Evolutionary conservation across 2,113 vertebrate species (phyloP), one percentile per base, ranked within the genome.

Genomic region (Enhydra lutris): DNA sequence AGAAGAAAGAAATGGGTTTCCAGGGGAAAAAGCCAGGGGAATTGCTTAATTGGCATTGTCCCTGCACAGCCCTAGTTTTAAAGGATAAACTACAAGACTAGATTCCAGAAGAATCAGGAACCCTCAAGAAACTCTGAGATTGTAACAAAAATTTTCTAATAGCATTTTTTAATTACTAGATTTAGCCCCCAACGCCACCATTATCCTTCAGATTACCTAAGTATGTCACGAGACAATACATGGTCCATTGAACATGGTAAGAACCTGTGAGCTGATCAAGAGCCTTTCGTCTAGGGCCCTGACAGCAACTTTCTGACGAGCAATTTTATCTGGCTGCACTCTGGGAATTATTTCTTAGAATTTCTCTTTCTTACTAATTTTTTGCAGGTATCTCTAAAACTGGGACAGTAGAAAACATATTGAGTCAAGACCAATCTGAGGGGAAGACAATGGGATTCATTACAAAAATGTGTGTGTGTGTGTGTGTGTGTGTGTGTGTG

Each of bases 1-100:
- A 42, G 59, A 92, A 84, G 61, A 71, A 96, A 87, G n/a, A 97
- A 95, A 91, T 9, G 94, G 0, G 6, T 17, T 92, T 79, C 50
- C 80, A 80, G 78, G 42, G 34, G 85, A 95, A 55, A 50, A 93
- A 94, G 82, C 39, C 42, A 57, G n/a, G 50, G 26, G n/a, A 26
- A 26, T 80, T 74, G 42, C 87, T 82, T 90, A 88, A 86, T 36
- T 63, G 59, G 42, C 67, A 74, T 29, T 89, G 26, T 47, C 86
- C 47, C 57, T 63, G 6, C 3, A 11, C 1, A 63, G 21, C 55
- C 45, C 34, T 36, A 45, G 18, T 91, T 74, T 91, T 36, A 61
- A 73, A 95, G 17, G 17, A 59, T 57, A 89, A 80, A 96, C 67
- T 47, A 18, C 23, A 88, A 42, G 42, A 85, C n/a, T 20, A 34